Percentiles rank a stretch among this genome's conserved stretches.
These are phyloP conservation scores for Neofelis nebulosa DNA, from an alignment of 2,113 vertebrate genomes.

Conservation along the genomic window DNA sequence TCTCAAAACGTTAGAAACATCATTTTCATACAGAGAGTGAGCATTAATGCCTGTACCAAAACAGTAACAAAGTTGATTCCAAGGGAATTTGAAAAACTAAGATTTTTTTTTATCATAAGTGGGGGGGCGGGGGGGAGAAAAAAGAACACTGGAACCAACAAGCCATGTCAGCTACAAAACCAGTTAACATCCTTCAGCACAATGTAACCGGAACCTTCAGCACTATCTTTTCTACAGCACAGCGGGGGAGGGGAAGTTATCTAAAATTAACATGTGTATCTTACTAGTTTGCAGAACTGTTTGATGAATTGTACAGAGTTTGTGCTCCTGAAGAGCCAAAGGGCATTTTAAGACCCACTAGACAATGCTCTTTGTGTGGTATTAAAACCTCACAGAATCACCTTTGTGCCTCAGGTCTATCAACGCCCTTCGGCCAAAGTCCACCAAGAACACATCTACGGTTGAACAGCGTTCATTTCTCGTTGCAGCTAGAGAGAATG, in stretches of 20 bases:
- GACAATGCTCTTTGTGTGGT: neutral
- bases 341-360: neutral
- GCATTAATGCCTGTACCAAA: neutral
- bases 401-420: neutral
- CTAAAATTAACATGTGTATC: neutral
- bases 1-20: constrained; percentile 25
- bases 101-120: neutral
- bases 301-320: neutral
- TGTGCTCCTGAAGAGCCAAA: neutral
- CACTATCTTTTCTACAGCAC: neutral
- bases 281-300: neutral
- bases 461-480: neutral
- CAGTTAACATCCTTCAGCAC: neutral
- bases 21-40: neutral
- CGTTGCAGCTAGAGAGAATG: accelerated
- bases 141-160: neutral
- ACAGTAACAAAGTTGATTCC: neutral
- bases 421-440: neutral
- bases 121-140: accelerated
- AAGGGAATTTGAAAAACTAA: neutral
- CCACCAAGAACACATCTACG: neutral
- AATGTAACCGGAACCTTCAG: neutral
- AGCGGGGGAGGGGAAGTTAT: neutral
- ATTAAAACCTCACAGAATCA: neutral
- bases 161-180: neutral